phyloP scores from a whole-genome alignment of 2,113 vertebrate genomes.

The Chlorodrepanis virens region DNA sequence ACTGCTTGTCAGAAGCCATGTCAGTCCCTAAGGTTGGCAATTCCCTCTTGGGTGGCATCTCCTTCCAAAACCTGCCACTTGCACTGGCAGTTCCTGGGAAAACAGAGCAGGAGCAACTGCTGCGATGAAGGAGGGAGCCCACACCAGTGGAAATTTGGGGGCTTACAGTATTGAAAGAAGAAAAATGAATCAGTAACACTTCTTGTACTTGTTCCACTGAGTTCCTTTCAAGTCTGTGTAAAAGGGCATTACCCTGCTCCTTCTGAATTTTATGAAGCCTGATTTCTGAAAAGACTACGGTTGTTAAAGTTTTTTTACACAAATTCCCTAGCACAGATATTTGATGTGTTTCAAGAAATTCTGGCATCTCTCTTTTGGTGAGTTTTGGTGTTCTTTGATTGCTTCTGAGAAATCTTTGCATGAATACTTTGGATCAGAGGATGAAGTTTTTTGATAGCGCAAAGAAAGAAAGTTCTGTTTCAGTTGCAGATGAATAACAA shows the following conservation, averaged over 20 bases:
- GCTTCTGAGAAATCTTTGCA: not conserved
- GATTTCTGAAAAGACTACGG: not conserved
- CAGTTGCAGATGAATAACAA: not conserved
- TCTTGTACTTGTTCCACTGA: not conserved
- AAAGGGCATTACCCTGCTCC: not conserved
- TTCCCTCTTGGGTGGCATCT: not conserved
- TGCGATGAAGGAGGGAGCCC: not conserved
- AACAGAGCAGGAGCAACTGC: not conserved
- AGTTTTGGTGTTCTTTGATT: not conserved
- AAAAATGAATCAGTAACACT: not conserved
- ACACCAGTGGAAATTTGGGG: not conserved
- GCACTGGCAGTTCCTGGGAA: not conserved
- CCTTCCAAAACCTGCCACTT: not conserved
- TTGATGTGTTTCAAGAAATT: not conserved
- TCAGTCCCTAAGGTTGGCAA: not conserved
- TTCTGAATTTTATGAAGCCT: not conserved
- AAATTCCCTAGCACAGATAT: not conserved
- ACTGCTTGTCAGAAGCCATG: not conserved
- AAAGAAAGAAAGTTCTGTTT: not conserved
- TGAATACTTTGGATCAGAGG: not conserved
- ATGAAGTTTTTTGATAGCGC: not conserved
- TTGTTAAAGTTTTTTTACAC: not conserved
- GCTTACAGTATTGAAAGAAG: not conserved
- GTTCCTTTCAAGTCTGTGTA: not conserved
- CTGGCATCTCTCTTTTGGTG: not conserved